Conservation (phyloP, 2,888 invertebrate species). For the Bugula neritina region DNA sequence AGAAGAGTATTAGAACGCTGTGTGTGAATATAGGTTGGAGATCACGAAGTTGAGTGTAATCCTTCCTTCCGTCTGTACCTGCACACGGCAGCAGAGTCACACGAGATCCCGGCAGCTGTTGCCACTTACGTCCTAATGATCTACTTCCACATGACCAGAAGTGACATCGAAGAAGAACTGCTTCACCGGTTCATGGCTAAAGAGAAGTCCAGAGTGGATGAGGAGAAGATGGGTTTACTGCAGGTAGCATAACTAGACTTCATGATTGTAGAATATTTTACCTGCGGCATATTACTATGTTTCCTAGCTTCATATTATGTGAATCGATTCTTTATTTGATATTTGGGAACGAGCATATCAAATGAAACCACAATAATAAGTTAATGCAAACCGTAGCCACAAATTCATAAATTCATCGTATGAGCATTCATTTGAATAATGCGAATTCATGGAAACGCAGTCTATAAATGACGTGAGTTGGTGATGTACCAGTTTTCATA, state of each 20-base stretch:
- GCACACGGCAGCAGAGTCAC: constrained; percentile 48
- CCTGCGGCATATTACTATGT: too few relatives aligned
- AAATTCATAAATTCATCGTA: too few relatives aligned
- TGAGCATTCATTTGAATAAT: too few relatives aligned
- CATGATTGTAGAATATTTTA: too few relatives aligned
- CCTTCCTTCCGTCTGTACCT: constrained; percentile 50
- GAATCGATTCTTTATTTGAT: too few relatives aligned
- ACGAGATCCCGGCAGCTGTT: constrained; percentile 44
- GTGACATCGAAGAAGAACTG: constrained; percentile 47
- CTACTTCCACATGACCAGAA: constrained; percentile 45
- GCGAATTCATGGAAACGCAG: too few relatives aligned
- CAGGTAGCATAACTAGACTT: constrained; percentile 42
- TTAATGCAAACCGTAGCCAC: too few relatives aligned
- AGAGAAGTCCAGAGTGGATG: constrained; percentile 51
- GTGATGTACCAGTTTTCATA: too few relatives aligned
- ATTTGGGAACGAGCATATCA: too few relatives aligned
- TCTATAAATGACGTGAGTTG: too few relatives aligned
- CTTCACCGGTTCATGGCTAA: constrained; percentile 47
- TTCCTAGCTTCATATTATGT: too few relatives aligned
- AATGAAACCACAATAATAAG: too few relatives aligned
- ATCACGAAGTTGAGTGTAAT: constrained; percentile 54
- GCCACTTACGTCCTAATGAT: constrained; percentile 46
- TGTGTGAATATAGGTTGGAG: constrained; percentile 41
- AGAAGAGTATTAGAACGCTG: neutral
- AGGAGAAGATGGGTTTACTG: constrained; percentile 45